Base-by-base conservation (phyloP, 2,888 invertebrate species). In the Scaptomyza reducta region DNA sequence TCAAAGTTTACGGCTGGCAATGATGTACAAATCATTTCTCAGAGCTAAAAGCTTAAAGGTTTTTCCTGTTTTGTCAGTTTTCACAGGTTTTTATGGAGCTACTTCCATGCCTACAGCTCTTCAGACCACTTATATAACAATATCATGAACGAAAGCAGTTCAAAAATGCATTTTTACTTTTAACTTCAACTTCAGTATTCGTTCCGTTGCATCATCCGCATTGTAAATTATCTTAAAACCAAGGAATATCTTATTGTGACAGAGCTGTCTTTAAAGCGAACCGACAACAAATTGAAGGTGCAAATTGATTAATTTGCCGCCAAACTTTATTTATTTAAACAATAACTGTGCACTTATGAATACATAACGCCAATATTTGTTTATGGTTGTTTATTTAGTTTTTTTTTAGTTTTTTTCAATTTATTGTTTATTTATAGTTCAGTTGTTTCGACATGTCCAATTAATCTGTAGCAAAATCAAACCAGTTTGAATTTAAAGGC, bases 251-350 rank as follows among this genome's bases (percentile, higher is more conserved):
- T 42, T 42, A 45, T 54, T 53, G 65, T 18, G 25, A 27, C 42
- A 50, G 49, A 74, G 56, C 62, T 68, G 65, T 74, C 70, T 44
- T 14, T 13, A 54, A 55, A 45, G 31, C 16, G 16, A 25, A 41
- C 10, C 14, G 29, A 18, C 38, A 29, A 53, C 65, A 67, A 85
- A 76, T 68, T 57, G 74, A 71, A 82, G 83, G 80, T 86, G 82
- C 64, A 71, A 86, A 70, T 80, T 86, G 74, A 78, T 85, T 70
- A 82, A 64, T 65, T 57, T 65, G 45, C 40, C 25, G 41, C 18
- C 50, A 72, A 68, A 65, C 47, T 67, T 51, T 35, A 60, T 45
- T 61, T 55, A 76, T 70, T 73, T 57, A 44, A 35, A 56, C 49
- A 40, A 33, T 55, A 76, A 77, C 69, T 50, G 68, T 41, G 29